Conservation (phyloP, 35 echinoderm and acorn worm genomes). For the Lytechinus pictus region DNA sequence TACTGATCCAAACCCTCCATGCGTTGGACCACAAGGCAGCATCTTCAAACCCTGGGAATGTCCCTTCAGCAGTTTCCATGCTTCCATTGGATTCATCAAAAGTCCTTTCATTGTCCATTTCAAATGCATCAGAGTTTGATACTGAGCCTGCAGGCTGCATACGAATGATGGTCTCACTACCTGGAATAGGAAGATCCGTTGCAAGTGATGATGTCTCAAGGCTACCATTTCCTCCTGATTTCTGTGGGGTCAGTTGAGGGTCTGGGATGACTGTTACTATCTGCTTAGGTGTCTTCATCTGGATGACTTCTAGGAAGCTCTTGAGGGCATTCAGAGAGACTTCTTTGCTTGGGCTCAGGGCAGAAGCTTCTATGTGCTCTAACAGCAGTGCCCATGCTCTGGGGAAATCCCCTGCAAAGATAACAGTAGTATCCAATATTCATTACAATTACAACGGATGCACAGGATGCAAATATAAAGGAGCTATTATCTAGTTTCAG, state of each 20-base stretch:
- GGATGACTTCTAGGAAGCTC: constrained; percentile 91
- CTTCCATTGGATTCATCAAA: constrained; percentile 48
- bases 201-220: neutral
- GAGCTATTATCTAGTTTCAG: neutral
- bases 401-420: constrained; percentile 87
- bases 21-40: constrained; percentile 91
- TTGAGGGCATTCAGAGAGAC: constrained; percentile 92
- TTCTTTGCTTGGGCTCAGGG: constrained; percentile 89
- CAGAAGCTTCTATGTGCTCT: constrained; percentile 89
- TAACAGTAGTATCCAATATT: neutral
- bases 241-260: neutral
- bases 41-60: constrained; percentile 56
- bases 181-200: constrained; percentile 57
- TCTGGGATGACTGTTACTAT: constrained; percentile 33
- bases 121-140: neutral
- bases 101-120: neutral
- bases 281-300: constrained; percentile 71
- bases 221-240: neutral
- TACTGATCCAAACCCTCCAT: constrained; percentile 93
- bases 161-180: constrained; percentile 70
- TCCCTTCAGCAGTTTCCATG: neutral
- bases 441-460: neutral
- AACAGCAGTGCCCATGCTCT: constrained; percentile 90
- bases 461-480: neutral
- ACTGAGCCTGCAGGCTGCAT: neutral